Conservation (phyloP, 2,888 invertebrate species). For the Phortica okadai region DNA sequence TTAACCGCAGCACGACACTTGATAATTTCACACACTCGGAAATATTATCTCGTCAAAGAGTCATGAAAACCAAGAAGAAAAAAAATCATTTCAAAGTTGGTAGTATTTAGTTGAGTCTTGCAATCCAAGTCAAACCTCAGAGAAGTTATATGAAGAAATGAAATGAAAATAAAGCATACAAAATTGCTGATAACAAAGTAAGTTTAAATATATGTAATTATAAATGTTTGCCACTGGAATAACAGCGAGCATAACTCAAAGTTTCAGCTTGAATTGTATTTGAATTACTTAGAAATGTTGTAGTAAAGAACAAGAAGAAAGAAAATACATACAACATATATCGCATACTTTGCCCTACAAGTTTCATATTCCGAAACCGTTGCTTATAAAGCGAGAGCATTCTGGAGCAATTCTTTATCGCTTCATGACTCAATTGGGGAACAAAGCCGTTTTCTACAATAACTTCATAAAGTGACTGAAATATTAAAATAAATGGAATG, state of each 20-base stretch:
- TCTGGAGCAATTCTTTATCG: background rate
- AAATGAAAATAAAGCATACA: background rate
- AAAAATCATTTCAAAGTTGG: background rate
- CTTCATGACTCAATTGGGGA: slow-evolving; percentile 26
- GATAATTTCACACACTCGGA: slow-evolving; percentile 17
- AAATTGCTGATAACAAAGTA: slow-evolving; percentile 8
- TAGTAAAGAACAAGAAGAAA: background rate
- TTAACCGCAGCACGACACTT: slow-evolving; percentile 17
- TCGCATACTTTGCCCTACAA: background rate
- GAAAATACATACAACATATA: background rate
- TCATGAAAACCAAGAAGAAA: background rate
- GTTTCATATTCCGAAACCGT: background rate
- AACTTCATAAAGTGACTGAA: slow-evolving; percentile 2
- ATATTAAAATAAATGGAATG: slow-evolving; percentile 11
- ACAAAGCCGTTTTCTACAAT: slow-evolving; percentile 24
- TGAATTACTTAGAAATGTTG: background rate
- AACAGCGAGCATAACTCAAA: slow-evolving; percentile 9
- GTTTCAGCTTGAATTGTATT: background rate
- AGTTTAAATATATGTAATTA: background rate
- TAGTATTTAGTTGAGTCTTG: background rate
- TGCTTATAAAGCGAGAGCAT: background rate
- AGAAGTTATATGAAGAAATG: background rate
- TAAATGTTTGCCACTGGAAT: background rate
- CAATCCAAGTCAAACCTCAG: background rate
- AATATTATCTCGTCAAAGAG: slow-evolving; percentile 14